Percentiles rank a stretch among this genome's conserved stretches.
Conservation (phyloP, 1,140 invertebrate genomes). For the Drosophila azteca region DNA sequence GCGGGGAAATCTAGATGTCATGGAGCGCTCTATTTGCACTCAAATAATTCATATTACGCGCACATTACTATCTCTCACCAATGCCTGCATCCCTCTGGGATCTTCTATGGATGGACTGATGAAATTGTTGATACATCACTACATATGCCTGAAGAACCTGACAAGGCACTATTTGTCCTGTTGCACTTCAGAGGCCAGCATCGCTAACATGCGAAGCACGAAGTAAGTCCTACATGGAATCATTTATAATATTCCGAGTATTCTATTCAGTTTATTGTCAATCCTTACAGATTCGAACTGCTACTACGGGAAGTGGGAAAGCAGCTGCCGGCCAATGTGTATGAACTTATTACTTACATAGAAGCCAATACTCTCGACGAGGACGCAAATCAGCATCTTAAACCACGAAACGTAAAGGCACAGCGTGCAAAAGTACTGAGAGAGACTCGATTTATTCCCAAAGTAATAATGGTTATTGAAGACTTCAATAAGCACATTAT, state of each 20-base stretch:
- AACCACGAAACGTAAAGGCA: conserved; percentile 74
- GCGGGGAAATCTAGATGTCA: conserved; percentile 58
- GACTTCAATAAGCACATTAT: conserved; percentile 86
- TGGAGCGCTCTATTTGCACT: conserved; percentile 74
- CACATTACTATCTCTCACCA: conserved; percentile 63
- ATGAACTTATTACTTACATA: conserved; percentile 85
- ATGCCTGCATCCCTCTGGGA: conserved; percentile 70
- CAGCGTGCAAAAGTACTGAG: conserved; percentile 86
- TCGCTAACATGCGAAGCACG: conserved; percentile 47
- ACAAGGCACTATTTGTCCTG: conserved; percentile 66
- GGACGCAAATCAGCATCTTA: conserved; percentile 46
- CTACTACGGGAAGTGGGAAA: conserved; percentile 85
- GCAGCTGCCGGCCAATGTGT: conserved; percentile 85
- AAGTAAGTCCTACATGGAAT: conserved; percentile 50
- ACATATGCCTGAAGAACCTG: conserved; percentile 72
- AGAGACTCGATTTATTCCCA: conserved; percentile 86
- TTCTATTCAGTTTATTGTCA: neutral
- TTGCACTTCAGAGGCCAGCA: conserved; percentile 24
- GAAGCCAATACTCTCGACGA: conserved; percentile 84
- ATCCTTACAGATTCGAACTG: conserved; percentile 85
- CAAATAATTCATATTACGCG: conserved; percentile 73
- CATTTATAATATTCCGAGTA: neutral
- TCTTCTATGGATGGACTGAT: conserved; percentile 67
- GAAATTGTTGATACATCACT: conserved; percentile 73
- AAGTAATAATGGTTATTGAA: conserved; percentile 86